Evolutionary conservation across 2,888 invertebrate genomes (phyloP).

Genomic region (Orthosia gothica): DNA sequence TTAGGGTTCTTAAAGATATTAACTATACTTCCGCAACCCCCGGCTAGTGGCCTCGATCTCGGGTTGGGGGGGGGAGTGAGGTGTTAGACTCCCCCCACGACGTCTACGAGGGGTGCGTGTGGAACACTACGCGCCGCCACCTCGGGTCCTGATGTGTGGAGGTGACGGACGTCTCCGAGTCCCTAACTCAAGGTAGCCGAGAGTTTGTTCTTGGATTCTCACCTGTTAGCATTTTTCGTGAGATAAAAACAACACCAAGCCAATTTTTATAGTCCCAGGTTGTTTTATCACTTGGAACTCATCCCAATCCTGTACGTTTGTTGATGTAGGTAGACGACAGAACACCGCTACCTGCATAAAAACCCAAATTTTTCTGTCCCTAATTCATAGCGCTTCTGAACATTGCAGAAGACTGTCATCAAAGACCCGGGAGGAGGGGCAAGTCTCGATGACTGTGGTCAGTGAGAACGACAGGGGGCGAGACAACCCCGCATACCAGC

Average conservation of each 20-base stretch:
- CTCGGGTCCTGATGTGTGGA: no score
- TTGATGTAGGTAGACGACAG: slow-evolving; percentile 14
- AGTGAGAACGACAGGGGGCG: slow-evolving; percentile 90
- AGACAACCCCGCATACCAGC: slow-evolving; percentile 94
- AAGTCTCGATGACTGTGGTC: slow-evolving; percentile 86
- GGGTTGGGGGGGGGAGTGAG: no score
- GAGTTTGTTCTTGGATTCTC: neutral
- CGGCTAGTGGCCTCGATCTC: no score
- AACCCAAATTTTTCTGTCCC: slow-evolving; percentile 36
- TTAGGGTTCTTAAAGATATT: no score
- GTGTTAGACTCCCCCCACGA: no score
- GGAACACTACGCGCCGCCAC: no score
- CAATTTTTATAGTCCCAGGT: no score
- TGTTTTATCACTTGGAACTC: no score
- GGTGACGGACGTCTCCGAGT: no score
- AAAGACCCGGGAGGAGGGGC: slow-evolving; percentile 92
- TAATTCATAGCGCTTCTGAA: slow-evolving; percentile 53
- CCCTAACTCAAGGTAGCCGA: neutral
- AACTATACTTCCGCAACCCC: no score
- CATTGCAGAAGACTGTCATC: slow-evolving; percentile 93
- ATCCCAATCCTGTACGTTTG: neutral
- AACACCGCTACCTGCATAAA: slow-evolving; percentile 33
- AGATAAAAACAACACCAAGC: neutral
- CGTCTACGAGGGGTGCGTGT: no score
- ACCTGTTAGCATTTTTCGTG: neutral